Conservation (phyloP, 2,797 vertebrate species). For the Morelia viridis region DNA sequence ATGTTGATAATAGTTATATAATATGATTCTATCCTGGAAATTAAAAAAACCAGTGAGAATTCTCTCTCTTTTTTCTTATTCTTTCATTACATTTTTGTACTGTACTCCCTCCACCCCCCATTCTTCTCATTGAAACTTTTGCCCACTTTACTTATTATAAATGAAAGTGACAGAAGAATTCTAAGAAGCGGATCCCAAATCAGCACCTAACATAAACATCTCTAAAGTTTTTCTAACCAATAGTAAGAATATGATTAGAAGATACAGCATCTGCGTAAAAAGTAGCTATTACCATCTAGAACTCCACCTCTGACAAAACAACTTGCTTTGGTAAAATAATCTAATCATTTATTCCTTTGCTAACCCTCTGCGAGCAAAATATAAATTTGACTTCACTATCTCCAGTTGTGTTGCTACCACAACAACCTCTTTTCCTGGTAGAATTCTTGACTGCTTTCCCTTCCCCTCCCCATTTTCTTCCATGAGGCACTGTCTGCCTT, state of each 20-base stretch:
- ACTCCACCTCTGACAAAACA: neutral
- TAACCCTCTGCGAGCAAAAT: neutral
- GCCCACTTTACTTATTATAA: neutral
- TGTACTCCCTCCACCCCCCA: neutral
- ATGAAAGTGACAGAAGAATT: neutral
- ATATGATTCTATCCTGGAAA: neutral
- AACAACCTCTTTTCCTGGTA: neutral
- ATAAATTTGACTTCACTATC: neutral
- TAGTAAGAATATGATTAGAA: neutral
- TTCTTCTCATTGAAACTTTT: neutral
- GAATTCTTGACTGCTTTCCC: neutral
- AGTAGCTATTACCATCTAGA: neutral
- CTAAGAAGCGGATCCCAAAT: neutral
- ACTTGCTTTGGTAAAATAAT: neutral
- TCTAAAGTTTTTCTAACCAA: neutral
- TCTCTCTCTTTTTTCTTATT: neutral
- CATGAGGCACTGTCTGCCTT: neutral
- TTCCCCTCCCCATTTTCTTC: neutral
- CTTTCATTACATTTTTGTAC: slow-evolving; percentile 11
- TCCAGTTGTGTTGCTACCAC: neutral
- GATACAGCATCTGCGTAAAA: neutral
- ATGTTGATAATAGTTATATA: neutral
- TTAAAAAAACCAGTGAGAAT: neutral
- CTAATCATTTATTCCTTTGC: neutral
- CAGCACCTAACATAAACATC: neutral